Evolutionary conservation across 1,140 invertebrate species (phyloP).

Genomic region (Heliothis virescens): DNA sequence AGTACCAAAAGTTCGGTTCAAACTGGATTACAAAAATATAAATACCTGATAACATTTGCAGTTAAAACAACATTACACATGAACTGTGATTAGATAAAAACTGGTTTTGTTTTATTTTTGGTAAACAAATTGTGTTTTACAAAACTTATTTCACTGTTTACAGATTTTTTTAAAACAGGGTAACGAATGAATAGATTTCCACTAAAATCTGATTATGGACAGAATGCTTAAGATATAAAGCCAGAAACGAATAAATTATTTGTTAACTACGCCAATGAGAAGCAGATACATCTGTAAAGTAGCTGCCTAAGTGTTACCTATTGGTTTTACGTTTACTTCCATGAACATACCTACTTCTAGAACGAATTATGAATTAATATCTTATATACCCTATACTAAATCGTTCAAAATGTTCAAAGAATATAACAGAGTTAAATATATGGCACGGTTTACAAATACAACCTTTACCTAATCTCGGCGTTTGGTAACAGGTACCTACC

Average conservation of each 20-base stretch:
- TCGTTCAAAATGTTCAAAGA: too few species aligned
- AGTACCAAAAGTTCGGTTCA: background rate
- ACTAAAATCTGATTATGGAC: too few species aligned
- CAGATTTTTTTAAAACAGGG: too few species aligned
- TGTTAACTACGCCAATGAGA: slow-evolving; percentile 8
- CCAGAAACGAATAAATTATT: background rate
- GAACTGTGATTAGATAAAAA: slow-evolving; percentile 12
- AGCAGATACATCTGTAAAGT: slow-evolving; percentile 1
- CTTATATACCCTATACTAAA: too few species aligned
- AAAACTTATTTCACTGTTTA: background rate
- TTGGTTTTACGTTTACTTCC: slow-evolving; percentile 2
- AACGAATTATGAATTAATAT: background rate
- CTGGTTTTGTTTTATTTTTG: slow-evolving; percentile 7
- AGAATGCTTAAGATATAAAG: background rate
- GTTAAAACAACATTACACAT: background rate
- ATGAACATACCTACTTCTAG: background rate
- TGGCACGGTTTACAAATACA: background rate
- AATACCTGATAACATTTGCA: background rate
- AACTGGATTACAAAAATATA: background rate
- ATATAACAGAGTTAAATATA: too few species aligned
- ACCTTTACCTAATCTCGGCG: background rate
- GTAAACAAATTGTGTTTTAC: background rate
- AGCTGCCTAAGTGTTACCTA: background rate
- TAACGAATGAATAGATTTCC: too few species aligned
- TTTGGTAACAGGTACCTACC: background rate